Percentiles rank a stretch among this genome's conserved stretches.
Conservation (phyloP, 2,888 invertebrate species). For the Scaptomyza polygonia region DNA sequence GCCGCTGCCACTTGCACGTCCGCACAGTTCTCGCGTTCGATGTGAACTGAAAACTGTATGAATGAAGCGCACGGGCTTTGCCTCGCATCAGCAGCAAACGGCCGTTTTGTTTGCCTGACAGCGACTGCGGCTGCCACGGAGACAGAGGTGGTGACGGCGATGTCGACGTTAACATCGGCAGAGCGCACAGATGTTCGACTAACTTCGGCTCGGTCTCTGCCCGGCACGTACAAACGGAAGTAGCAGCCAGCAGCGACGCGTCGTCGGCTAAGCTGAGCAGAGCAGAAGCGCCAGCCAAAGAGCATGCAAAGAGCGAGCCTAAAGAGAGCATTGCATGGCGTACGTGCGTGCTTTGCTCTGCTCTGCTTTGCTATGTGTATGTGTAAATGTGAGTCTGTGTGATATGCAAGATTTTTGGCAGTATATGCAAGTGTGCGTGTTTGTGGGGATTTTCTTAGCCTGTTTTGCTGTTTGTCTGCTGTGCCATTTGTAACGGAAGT, state of each 20-base stretch:
- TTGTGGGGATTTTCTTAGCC: constrained; percentile 52
- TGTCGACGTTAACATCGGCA: constrained; percentile 34
- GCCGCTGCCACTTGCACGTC: constrained; percentile 76
- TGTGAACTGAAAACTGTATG: constrained; percentile 82
- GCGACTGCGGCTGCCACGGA: constrained; percentile 16
- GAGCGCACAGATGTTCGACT: constrained; percentile 65
- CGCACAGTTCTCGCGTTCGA: constrained; percentile 84
- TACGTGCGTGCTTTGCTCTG: constrained; percentile 56
- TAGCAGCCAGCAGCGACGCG: constrained; percentile 41
- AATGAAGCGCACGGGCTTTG: constrained; percentile 58
- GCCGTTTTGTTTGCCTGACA: constrained; percentile 45
- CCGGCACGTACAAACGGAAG: constrained; percentile 56
- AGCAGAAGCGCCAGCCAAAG: constrained; percentile 49
- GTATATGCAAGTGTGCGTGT: constrained; percentile 24
- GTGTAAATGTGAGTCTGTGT: constrained; percentile 7
- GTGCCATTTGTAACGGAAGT: constrained; percentile 76
- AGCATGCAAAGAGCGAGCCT: constrained; percentile 54
- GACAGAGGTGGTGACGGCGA: constrained; percentile 2
- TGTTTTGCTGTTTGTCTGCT: constrained; percentile 54
- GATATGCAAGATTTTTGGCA: constrained; percentile 59
- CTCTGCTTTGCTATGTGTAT: background rate
- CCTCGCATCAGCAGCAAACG: constrained; percentile 35
- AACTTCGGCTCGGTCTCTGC: constrained; percentile 48
- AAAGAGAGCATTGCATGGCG: constrained; percentile 54
- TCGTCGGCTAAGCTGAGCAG: constrained; percentile 43